Evolutionary conservation across 2,888 invertebrate genomes (phyloP), one percentile per base, ranked within the genome.

Genomic region (Mythimna ferrago): DNA sequence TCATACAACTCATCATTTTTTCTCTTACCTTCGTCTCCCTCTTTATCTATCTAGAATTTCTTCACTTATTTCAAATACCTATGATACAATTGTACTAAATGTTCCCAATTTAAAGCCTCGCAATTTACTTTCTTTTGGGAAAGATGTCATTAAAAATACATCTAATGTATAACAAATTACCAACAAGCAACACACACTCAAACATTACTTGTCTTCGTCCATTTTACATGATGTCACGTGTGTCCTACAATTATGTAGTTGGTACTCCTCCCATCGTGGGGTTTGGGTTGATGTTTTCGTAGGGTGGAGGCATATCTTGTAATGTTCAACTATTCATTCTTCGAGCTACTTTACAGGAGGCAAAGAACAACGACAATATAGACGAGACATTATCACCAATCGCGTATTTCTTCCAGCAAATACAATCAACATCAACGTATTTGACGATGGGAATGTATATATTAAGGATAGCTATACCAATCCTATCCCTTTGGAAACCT

Each of bases 361-460:
- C 35, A 6, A 9, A 6, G 56, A 62, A 65, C 5, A 16, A 61
- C 57, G 57, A 66, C 60, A 65, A 64, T 57, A 54, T 67, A 32
- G 65, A 67, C 77, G 26, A 65, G 38, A 57, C 21, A 26, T 70
- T 75, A 48, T 76, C 61, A 71, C 61, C 48, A 76, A 57, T 81
- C 58, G 68, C 51, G 16, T 54, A 70, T 81, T 81, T 78, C 62
- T 93, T 93, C 62, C 86, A 96, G 96, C 89, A 93, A 86, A 86
- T 94, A 65, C 92, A 93, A 82, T 95, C 95, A 89, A 87, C 86
- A 38, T 94, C 95, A 11, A 95, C 94, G 0, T 94, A 94, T 78
- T 78, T 96, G 56, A 91, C 95, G 3, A 89, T 96, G 89, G 93
- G 82, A 0, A 94, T 96, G 95, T 96, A 94, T 79, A 51, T 95